Base-by-base conservation (phyloP, 2,888 invertebrate genomes). In the Euzetes globulus region DNA sequence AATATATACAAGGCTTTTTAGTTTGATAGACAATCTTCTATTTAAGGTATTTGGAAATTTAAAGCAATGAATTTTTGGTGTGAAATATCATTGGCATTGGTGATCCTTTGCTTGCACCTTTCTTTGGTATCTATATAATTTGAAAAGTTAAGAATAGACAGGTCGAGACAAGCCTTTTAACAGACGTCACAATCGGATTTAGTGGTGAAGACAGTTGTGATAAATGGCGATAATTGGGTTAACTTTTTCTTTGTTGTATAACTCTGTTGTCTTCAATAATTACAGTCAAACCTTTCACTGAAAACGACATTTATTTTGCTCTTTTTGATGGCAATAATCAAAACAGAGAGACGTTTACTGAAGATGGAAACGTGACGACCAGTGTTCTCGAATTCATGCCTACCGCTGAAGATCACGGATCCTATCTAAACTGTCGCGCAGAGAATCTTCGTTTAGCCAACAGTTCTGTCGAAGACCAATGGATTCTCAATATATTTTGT, bases 281-380 rank as follows among this genome's bases (percentile, higher is more conserved):
- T 45, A 37, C 9, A 33, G 25, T 63, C n/a, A n/a, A 15, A 29
- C n/a, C n/a, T n/a, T n/a, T 50, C 50, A 50, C 50, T n/a, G n/a
- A 7, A 50, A 50, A 50, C 4, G n/a, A 50, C 50, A 50, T 33
- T 33, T 7, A 33, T 33, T 33, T 33, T 33, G 33, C 33, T 33
- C 7, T 11, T 45, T 33, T 33, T 33, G 4, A 33, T 33, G 4
- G 33, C 7, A 33, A 33, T 33, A 33, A 33, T 33, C 33, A 33
- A 68, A 68, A 13, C 45, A 68, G 68, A 45, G 68, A 68, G 45
- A 68, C 37, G 19, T 68, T 68, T 13, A 22, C 11, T 17, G 68
- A 68, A 19, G 68, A 68, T 2, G 68, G 68, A 68, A 68, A 68
- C 68, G 68, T 68, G 68, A 68, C 68, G 25, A 68, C 68, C 9